A percentile compares a stretch with the other conserved stretches of the same genome.
phyloP scores from a whole-genome alignment of 2,797 vertebrate genomes.

The Schizopygopsis pylzovi region DNA sequence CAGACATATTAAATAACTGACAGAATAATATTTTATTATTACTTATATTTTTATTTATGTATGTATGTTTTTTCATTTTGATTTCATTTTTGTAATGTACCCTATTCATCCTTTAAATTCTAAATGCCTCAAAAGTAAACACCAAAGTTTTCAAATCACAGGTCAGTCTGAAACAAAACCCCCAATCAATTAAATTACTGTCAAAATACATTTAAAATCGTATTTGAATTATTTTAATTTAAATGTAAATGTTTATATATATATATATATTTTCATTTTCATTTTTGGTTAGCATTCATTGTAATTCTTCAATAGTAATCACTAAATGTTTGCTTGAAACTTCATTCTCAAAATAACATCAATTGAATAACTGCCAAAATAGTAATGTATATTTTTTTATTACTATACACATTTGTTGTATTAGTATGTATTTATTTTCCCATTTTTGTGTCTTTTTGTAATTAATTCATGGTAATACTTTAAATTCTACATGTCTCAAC shows the following conservation, averaged over 20 bases:
- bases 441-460: background rate
- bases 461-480: background rate
- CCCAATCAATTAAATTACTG: background rate
- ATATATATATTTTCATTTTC: background rate
- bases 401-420: background rate
- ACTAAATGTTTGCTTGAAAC: background rate
- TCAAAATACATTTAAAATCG: background rate
- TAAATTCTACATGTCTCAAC: background rate
- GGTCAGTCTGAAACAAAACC: constrained; percentile 45
- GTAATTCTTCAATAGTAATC: background rate
- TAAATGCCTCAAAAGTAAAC: background rate
- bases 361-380: background rate
- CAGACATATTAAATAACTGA: background rate
- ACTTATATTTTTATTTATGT: background rate
- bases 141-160: constrained; percentile 10
- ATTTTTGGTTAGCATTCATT: background rate
- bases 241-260: background rate
- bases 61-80: background rate
- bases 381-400: background rate
- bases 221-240: background rate
- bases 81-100: background rate
- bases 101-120: background rate
- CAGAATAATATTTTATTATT: background rate
- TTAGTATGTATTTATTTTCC: background rate
- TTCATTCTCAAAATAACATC: background rate